Percentiles rank a stretch among this genome's conserved stretches.
These are phyloP conservation scores for Theonella swinhoei DNA, from an alignment of 37 sponge, comb jelly and placozoan species.

Conservation along the genomic window DNA sequence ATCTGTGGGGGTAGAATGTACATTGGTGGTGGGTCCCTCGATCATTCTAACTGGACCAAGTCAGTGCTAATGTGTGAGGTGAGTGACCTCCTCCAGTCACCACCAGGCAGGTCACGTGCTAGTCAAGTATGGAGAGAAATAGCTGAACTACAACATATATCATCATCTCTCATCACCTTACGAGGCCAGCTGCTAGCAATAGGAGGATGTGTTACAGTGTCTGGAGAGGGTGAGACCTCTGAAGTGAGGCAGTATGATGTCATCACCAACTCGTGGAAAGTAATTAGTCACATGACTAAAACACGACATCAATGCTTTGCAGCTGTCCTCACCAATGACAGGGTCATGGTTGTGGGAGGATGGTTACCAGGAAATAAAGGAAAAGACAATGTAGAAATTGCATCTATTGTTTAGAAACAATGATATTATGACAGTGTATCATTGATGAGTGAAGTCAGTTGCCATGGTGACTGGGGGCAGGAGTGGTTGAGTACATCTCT, in stretches of 20 bases:
- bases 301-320: not conserved
- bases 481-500: constrained; percentile 69
- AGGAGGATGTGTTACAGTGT: constrained; percentile 1
- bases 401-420: too few species aligned
- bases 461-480: too few species aligned
- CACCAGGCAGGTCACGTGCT: too few species aligned
- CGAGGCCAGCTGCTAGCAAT: constrained; percentile 8
- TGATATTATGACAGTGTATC: too few species aligned
- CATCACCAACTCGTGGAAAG: constrained; percentile 5
- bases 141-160: not conserved
- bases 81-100: not conserved
- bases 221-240: not conserved
- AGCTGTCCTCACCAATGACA: not conserved
- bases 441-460: too few species aligned
- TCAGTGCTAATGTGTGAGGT: not conserved
- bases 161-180: not conserved
- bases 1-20: constrained; percentile 2
- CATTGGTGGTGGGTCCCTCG: not conserved
- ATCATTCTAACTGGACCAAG: not conserved
- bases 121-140: not conserved
- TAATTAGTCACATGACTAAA: not conserved
- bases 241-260: not conserved
- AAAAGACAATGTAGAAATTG: too few species aligned
- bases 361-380: too few species aligned
- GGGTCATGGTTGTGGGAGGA: not conserved